Evolutionary conservation across 2,888 invertebrate genomes (phyloP), one percentile per base, ranked within the genome.

Genomic region (Laspeyria flexula): DNA sequence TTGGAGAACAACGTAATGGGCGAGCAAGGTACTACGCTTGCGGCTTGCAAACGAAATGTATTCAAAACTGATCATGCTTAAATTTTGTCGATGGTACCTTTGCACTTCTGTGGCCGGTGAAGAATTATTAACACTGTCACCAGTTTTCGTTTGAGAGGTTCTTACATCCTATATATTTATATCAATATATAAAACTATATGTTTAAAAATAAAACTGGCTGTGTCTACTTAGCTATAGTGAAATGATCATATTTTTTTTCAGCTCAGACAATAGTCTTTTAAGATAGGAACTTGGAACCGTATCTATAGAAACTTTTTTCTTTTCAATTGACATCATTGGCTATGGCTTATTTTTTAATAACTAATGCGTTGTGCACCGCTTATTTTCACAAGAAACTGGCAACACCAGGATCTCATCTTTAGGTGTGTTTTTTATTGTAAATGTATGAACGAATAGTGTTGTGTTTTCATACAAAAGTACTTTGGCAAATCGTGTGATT

Each of bases 401-500:
- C 55, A 39, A 10, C 2, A 15, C 55, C 67, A 70, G 67, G 69
- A 69, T 69, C 69, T 69, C 69, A 64, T 43, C 30, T 56, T 58
- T 60, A 49, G 30, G 55, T 60, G 63, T 55, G 61, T 50, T 42
- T 58, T 60, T 54, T 49, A 43, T 49, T 44, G 29, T 64, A 39
- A 48, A 54, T 58, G 52, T 56, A 55, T 60, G 60, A 55, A 61
- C 49, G 46, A 51, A 53, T 44, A 43, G 53, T 67, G 65, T 58
- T 70, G 39, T 53, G 45, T 54, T 45, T 56, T 54, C 57, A 55
- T 37, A 34, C 44, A 37, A 42, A 27, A 38, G 62, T 61, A 65
- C 51, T 65, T 55, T 70, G 75, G 66, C 69, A 66, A 70, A 64
- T 67, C 64, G 55, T 64, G 58, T 64, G 51, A 12, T 16, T 42